Percentiles rank a stretch among this genome's conserved stretches.
Evolutionary conservation across 2,113 vertebrate genomes (phyloP).

Genomic region (Typhlomys cinereus): DNA sequence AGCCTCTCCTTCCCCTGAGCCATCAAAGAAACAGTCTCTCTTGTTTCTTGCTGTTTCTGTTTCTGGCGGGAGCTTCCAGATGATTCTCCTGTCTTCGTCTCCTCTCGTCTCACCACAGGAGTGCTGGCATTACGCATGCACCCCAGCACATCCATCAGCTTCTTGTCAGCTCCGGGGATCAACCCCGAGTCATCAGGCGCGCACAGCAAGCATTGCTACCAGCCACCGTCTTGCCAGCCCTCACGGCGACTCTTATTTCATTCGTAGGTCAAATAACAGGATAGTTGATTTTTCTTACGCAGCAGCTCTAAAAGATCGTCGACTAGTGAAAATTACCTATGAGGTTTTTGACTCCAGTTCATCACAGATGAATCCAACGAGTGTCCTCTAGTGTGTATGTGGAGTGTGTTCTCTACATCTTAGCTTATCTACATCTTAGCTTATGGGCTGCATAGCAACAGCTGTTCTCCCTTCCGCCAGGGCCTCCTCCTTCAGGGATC

Average conservation of each 20-base stretch:
- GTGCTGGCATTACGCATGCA: no score
- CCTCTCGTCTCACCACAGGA: no score
- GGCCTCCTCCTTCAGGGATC: constrained; percentile 56
- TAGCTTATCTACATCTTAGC: not conserved
- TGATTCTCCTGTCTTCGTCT: no score
- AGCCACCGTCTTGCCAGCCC: no score
- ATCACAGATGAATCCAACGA: constrained; percentile 87
- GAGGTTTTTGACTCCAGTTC: constrained; percentile 93
- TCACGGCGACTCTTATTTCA: constrained; percentile 32
- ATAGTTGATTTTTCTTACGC: constrained; percentile 92
- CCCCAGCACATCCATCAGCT: no score
- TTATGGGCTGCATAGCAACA: not conserved
- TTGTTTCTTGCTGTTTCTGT: no score
- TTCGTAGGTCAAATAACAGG: constrained; percentile 86
- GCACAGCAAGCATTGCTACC: no score
- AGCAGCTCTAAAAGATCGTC: constrained; percentile 93
- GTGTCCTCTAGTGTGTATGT: not conserved
- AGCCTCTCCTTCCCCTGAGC: no score
- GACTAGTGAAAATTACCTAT: constrained; percentile 89
- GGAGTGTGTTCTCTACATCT: constrained; percentile 12
- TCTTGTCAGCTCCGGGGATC: no score
- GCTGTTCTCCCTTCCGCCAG: constrained; percentile 51
- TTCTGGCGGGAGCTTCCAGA: constrained; percentile 31
- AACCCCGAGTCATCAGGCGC: no score
- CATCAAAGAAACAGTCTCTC: no score